These are phyloP conservation scores for Hemibagrus wyckioides DNA, from an alignment of 2,113 vertebrate species.

Conservation along the genomic window DNA sequence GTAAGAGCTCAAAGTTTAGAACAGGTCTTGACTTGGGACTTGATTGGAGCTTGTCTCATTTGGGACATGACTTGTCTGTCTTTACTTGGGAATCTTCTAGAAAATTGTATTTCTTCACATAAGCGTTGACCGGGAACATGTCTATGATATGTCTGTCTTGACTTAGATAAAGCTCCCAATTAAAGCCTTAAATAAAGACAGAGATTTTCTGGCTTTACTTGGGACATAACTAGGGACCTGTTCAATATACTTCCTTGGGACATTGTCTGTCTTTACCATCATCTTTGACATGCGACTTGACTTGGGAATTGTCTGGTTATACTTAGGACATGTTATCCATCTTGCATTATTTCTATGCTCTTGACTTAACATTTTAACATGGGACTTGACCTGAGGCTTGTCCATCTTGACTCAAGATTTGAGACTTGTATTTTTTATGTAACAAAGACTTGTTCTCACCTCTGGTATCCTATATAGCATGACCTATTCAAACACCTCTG, in stretches of 20 bases:
- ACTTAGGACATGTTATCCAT: not conserved
- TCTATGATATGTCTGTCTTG: not conserved
- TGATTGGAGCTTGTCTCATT: not conserved
- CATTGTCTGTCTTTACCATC: not conserved
- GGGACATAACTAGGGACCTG: not conserved
- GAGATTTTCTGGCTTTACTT: not conserved
- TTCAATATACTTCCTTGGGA: not conserved
- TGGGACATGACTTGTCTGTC: not conserved
- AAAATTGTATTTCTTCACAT: not conserved
- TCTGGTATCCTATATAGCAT: constrained; percentile 7
- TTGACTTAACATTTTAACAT: not conserved
- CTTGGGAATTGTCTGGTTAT: not conserved
- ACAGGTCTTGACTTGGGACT: not conserved
- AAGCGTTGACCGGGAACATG: not conserved
- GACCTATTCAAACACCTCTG: not conserved
- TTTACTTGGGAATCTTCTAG: not conserved
- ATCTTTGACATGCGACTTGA: not conserved
- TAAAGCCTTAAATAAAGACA: not conserved
- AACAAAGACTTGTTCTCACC: constrained; percentile 8
- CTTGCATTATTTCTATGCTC: not conserved
- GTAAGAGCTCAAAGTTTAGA: not conserved
- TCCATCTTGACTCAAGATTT: not conserved
- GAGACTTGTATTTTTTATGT: not conserved
- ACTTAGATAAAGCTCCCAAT: not conserved
- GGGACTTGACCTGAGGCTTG: not conserved